Conservation (phyloP, 2,888 invertebrate genomes). For the Lasioglossum villosulum region DNA sequence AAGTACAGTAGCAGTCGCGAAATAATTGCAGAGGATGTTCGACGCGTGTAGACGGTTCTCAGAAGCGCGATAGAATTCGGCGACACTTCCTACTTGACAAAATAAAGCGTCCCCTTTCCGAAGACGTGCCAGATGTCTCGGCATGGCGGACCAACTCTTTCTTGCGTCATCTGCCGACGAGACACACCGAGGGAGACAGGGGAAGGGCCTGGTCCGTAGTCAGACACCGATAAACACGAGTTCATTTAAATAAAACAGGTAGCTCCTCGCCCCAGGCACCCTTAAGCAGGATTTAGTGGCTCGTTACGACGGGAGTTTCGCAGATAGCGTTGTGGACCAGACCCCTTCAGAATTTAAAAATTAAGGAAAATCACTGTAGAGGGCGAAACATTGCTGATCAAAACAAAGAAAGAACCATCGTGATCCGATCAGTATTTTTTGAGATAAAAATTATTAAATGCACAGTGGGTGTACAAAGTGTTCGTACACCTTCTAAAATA, state of each 20-base stretch:
- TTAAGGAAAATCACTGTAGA: neutral
- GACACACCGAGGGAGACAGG: neutral
- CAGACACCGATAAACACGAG: slow-evolving; percentile 13
- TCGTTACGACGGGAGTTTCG: neutral
- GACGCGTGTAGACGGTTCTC: neutral
- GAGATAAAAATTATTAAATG: neutral
- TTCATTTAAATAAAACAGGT: slow-evolving; percentile 6
- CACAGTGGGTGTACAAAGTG: no score
- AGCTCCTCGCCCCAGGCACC: neutral
- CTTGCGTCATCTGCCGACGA: slow-evolving; percentile 7
- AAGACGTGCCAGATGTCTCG: slow-evolving; percentile 13
- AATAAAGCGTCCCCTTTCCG: slow-evolving; percentile 55
- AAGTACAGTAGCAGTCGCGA: neutral
- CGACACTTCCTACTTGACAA: slow-evolving; percentile 39
- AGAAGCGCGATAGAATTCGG: neutral
- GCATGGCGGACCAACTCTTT: neutral
- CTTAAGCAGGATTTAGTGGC: neutral
- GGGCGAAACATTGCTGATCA: neutral
- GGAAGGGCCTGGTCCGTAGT: neutral
- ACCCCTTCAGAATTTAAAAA: neutral
- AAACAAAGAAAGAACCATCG: neutral
- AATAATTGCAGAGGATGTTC: neutral
- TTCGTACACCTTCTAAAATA: no score
- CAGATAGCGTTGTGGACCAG: neutral
- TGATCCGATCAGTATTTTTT: neutral